phyloP scores from a whole-genome alignment of 2,888 invertebrate species.

The Acleris holmiana region DNA sequence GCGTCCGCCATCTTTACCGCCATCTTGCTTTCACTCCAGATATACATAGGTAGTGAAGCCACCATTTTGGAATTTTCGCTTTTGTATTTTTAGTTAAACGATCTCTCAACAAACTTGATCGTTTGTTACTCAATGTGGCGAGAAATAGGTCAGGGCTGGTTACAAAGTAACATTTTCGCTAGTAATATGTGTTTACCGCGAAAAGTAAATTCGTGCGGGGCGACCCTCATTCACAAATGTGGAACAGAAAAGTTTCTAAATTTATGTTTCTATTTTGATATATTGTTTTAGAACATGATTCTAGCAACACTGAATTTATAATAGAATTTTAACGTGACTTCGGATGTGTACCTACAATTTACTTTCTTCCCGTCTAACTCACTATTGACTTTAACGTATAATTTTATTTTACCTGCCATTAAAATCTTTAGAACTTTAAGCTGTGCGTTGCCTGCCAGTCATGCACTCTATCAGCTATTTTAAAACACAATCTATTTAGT shows the following conservation, averaged over 20 bases:
- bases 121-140: conserved; percentile 1
- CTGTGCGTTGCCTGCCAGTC: too few relatives aligned
- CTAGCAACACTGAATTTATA: background rate
- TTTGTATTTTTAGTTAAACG: conserved; percentile 10
- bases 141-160: conserved; percentile 12
- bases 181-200: conserved; percentile 16
- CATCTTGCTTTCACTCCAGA: conserved; percentile 9
- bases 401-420: too few relatives aligned
- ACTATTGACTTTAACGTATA: too few relatives aligned
- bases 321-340: too few relatives aligned
- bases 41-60: conserved; percentile 7
- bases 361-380: too few relatives aligned
- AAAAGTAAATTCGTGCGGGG: conserved; percentile 25
- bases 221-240: conserved; percentile 31
- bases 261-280: conserved; percentile 35
- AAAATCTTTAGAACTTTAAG: too few relatives aligned
- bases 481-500: too few relatives aligned
- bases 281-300: conserved; percentile 14
- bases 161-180: background rate
- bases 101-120: background rate
- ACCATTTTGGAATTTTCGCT: conserved; percentile 8
- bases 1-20: conserved; percentile 22
- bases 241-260: conserved; percentile 34
- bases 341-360: too few relatives aligned
- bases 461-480: too few relatives aligned